These are phyloP conservation scores for Pentamera pediparva DNA, from an alignment of 53 echinoderm and acorn worm species.

Conservation along the genomic window DNA sequence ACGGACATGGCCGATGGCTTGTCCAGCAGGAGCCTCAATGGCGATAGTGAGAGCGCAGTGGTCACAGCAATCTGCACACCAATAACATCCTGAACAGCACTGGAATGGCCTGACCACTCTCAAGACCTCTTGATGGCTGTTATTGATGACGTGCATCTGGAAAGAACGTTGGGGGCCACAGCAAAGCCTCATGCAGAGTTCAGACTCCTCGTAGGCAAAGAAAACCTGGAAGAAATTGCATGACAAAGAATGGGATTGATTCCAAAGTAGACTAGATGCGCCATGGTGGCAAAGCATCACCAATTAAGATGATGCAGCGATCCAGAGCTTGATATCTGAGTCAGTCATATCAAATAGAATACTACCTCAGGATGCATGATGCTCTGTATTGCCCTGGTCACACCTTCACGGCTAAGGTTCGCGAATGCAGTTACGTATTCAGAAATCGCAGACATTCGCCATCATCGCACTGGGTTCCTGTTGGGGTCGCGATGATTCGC, in stretches of 20 bases:
- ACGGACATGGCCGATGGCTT: conserved; percentile 7
- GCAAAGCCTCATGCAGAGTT: not conserved
- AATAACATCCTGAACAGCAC: conserved; percentile 14
- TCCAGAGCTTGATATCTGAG: too few species aligned
- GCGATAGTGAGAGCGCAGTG: not conserved
- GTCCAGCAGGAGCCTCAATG: conserved; percentile 10
- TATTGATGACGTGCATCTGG: not conserved
- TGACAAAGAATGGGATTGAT: not conserved
- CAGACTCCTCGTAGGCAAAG: conserved; percentile 33
- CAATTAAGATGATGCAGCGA: too few species aligned
- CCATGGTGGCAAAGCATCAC: not conserved
- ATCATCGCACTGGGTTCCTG: too few species aligned
- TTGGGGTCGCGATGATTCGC: too few species aligned
- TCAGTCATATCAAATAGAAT: too few species aligned
- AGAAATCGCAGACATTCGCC: too few species aligned
- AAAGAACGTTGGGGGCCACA: conserved; percentile 7
- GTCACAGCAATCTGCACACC: conserved; percentile 22
- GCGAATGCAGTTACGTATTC: too few species aligned
- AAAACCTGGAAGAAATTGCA: not conserved
- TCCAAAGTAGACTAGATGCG: not conserved
- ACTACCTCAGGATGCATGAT: too few species aligned
- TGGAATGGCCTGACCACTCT: conserved; percentile 6
- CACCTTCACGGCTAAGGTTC: too few species aligned
- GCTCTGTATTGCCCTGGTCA: too few species aligned
- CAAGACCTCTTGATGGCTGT: not conserved